phyloP scores from a whole-genome alignment of 2,888 invertebrate genomes.

The Girardia tigrina region DNA sequence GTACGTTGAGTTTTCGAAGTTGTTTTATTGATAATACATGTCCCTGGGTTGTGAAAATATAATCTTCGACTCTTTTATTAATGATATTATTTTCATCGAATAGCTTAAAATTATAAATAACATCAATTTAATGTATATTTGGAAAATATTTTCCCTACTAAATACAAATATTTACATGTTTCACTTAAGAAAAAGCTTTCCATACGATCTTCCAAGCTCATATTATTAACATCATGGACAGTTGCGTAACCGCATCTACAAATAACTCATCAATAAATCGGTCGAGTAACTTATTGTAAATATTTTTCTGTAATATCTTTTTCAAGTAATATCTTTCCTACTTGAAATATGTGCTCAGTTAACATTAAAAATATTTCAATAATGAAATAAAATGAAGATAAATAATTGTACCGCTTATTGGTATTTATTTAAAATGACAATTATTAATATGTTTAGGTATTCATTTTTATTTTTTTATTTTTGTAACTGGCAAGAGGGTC shows the following conservation, averaged over 20 bases:
- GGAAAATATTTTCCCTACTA: slow-evolving; percentile 48
- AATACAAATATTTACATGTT: slow-evolving; percentile 87
- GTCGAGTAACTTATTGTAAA: too few relatives aligned
- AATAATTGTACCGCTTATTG: too few relatives aligned
- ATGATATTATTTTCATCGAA: slow-evolving; percentile 57
- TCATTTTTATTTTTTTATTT: too few relatives aligned
- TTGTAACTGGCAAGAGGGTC: too few relatives aligned
- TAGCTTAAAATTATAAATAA: slow-evolving; percentile 50
- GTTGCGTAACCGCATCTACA: slow-evolving; percentile 58
- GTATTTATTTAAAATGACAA: too few relatives aligned
- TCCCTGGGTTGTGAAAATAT: slow-evolving; percentile 61
- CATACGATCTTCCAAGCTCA: slow-evolving; percentile 82
- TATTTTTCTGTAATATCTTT: too few relatives aligned
- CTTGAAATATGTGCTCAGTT: too few relatives aligned
- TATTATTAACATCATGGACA: slow-evolving; percentile 57
- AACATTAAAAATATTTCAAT: too few relatives aligned
- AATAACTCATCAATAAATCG: too few relatives aligned
- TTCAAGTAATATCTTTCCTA: too few relatives aligned
- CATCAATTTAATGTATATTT: not conserved
- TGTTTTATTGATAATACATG: slow-evolving; percentile 66
- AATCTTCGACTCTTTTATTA: slow-evolving; percentile 53
- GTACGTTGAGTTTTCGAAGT: slow-evolving; percentile 25
- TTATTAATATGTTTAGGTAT: too few relatives aligned
- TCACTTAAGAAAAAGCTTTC: slow-evolving; percentile 73
- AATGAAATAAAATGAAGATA: too few relatives aligned